These are phyloP conservation scores for Tachycineta bicolor DNA, from an alignment of 2,113 vertebrate genomes.

Conservation along the genomic window DNA sequence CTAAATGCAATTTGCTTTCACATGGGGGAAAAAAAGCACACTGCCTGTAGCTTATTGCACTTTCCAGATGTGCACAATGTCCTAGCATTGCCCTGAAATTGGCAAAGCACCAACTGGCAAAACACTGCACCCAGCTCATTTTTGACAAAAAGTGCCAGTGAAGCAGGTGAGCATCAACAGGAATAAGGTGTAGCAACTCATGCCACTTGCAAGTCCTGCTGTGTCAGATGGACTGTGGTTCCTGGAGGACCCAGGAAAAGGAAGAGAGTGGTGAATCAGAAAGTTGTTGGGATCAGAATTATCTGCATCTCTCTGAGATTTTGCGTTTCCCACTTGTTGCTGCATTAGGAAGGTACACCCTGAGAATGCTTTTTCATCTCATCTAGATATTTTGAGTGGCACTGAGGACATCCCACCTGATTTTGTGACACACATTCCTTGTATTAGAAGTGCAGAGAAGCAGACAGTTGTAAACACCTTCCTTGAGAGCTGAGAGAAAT, in stretches of 20 bases:
- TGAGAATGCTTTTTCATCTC: not conserved
- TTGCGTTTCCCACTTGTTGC: not conserved
- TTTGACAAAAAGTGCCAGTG: not conserved
- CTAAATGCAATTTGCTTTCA: not conserved
- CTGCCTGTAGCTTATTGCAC: not conserved
- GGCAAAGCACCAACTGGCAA: not conserved
- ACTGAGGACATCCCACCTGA: not conserved
- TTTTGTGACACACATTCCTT: not conserved
- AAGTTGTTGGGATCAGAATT: not conserved
- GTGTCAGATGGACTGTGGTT: not conserved
- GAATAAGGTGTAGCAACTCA: not conserved
- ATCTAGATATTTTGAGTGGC: not conserved
- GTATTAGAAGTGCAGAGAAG: not conserved
- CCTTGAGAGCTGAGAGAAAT: not conserved
- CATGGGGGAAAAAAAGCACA: not conserved
- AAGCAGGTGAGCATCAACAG: not conserved
- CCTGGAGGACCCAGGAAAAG: not conserved
- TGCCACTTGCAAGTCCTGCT: not conserved
- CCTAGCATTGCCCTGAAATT: not conserved
- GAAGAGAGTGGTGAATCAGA: not conserved
- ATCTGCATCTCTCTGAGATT: not conserved
- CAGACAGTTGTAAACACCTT: not conserved
- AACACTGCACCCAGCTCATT: not conserved
- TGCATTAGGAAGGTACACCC: not conserved
- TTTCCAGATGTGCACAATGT: not conserved